Conservation (phyloP, 2,113 vertebrate genomes). For the Loxodonta africana region DNA sequence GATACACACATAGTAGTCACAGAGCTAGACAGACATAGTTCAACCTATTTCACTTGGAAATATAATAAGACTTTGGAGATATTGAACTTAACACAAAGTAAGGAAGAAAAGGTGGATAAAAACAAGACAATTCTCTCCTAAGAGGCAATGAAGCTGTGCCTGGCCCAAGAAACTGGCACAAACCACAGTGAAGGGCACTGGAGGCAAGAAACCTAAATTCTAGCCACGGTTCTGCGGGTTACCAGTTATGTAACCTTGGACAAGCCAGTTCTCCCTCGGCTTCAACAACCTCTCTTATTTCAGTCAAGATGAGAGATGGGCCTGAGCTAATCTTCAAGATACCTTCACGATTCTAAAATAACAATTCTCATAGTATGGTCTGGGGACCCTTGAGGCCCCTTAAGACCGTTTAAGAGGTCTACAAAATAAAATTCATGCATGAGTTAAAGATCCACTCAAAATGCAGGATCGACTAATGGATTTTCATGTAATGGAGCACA, state of each 20-base stretch:
- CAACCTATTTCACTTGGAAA: background rate
- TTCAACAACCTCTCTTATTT: background rate
- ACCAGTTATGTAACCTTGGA: background rate
- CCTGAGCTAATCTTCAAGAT: background rate
- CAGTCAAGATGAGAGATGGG: background rate
- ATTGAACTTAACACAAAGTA: background rate
- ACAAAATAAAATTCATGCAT: background rate
- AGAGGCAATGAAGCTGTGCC: background rate
- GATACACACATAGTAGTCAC: conserved; percentile 1
- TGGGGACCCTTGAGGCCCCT: background rate
- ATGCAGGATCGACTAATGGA: background rate
- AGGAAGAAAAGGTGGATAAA: conserved; percentile 35
- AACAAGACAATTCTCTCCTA: background rate
- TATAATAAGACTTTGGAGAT: conserved; percentile 7
- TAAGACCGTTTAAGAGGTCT: background rate
- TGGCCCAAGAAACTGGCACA: background rate
- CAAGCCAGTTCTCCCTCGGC: background rate
- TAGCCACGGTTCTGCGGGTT: background rate
- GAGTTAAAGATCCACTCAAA: conserved; percentile 19
- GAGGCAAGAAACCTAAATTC: background rate
- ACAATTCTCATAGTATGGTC: background rate
- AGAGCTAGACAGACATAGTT: background rate
- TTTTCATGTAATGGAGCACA: conserved; percentile 36
- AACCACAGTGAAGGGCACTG: background rate
- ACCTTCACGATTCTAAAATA: conserved; percentile 18